Conservation (phyloP, 2,888 invertebrate genomes). For the Cerastis leucographa region DNA sequence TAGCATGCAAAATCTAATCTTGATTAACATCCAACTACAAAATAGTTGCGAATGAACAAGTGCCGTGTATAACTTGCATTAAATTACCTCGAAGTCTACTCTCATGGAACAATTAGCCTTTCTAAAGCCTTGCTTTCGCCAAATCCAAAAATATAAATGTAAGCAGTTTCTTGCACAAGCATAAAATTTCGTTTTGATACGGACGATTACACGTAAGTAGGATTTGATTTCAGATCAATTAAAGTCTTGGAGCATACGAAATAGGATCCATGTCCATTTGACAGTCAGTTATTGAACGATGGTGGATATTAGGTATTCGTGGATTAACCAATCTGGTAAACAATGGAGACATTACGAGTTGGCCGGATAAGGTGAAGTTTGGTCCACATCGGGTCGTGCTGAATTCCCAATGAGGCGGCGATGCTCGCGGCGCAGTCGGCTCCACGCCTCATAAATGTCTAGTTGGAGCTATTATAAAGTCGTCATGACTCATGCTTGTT, state of each 20-base stretch:
- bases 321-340: conserved; percentile 83
- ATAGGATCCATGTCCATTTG: conserved; percentile 31
- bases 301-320: conserved; percentile 71
- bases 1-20: conserved; percentile 39
- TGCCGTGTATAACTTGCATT: conserved; percentile 78
- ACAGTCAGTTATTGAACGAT: conserved; percentile 58
- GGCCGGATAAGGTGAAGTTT: conserved; percentile 86
- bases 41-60: conserved; percentile 71
- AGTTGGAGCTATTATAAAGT: conserved; percentile 73
- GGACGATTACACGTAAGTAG: conserved; percentile 53
- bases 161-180: conserved; percentile 67
- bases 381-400: conserved; percentile 81
- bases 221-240: conserved; percentile 36
- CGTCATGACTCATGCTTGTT: conserved; percentile 81
- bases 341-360: conserved; percentile 88
- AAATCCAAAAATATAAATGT: conserved; percentile 72
- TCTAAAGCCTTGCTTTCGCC: conserved; percentile 79
- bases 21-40: conserved; percentile 57
- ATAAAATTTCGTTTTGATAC: conserved; percentile 66
- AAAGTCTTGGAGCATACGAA: conserved; percentile 20
- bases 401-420: conserved; percentile 86
- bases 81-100: conserved; percentile 72
- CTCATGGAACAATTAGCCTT: conserved; percentile 80
- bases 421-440: conserved; percentile 67
- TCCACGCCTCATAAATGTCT: conserved; percentile 75